These are phyloP conservation scores for Scaptomyza graminum DNA, from an alignment of 1,140 invertebrate genomes.

Conservation along the genomic window DNA sequence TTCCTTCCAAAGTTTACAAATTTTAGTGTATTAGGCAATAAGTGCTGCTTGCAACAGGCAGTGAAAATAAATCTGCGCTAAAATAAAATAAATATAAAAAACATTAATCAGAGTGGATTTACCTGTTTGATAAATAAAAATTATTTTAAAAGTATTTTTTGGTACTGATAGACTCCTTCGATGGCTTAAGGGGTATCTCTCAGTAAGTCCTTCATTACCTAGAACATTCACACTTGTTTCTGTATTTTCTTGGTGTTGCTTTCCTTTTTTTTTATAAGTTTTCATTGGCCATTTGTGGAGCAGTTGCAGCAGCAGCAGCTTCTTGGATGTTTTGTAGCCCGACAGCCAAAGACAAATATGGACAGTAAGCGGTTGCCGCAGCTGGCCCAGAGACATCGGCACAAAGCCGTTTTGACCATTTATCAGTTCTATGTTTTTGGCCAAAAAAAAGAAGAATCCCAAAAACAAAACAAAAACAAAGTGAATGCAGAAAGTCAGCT, in stretches of 20 bases:
- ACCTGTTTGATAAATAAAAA: no score
- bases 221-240: neutral
- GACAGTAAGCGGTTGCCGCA: conserved; percentile 43
- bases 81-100: no score
- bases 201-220: neutral
- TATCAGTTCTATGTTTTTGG: conserved; percentile 76
- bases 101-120: no score
- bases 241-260: conserved; percentile 22
- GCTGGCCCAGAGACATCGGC: conserved; percentile 60
- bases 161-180: no score
- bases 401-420: conserved; percentile 77
- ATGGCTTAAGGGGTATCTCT: neutral
- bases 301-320: neutral
- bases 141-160: no score
- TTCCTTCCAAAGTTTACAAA: no score
- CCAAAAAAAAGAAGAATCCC: conserved; percentile 22
- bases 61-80: no score
- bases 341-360: conserved; percentile 59
- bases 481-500: conserved; percentile 20
- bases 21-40: no score
- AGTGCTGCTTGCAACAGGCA: no score
- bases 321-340: conserved; percentile 27
- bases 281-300: conserved; percentile 15
- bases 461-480: conserved; percentile 3
- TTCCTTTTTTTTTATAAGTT: conserved; percentile 17